Evolutionary conservation across 2,888 invertebrate genomes (phyloP), one percentile per base, ranked within the genome.

Genomic region (Formica aserva): DNA sequence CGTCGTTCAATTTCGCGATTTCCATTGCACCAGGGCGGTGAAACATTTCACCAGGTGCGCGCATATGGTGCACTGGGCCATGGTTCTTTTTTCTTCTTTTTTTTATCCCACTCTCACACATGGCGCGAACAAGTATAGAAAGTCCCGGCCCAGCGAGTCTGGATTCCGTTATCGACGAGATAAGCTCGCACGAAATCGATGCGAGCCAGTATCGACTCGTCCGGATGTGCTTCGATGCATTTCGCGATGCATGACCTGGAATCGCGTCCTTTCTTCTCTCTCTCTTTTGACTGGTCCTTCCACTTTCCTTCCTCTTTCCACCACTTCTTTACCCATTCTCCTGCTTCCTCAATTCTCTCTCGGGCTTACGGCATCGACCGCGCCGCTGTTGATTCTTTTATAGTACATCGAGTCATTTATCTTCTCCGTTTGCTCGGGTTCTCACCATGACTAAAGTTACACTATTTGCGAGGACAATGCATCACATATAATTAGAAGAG

Each of bases 111-210:
- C 38, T 62, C 18, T 35, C 22, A 57, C 57, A 35, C 52, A 71
- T 11, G 78, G 32, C 52, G 83, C 65, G 75, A 75, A 82, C 89
- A 74, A 72, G 71, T 62, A 57, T 63, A 57, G 60, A 57, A 82
- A 83, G 83, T 86, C 74, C 81, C 60, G 67, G 55, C 26, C 41
- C 75, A 67, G 45, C 75, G 35, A 67, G 66, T 48, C 41, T 83
- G 82, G 80, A 86, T 88, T 86, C 86, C 84, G 85, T 89, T 87
- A 89, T 87, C 86, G 89, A 88, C 77, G 69, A 74, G 60, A 81
- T 67, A 87, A 85, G 82, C 78, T 67, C 55, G 81, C 65, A 63
- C 77, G 87, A 86, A 90, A 90, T 89, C 90, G 90, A 90, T 90
- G 84, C 85, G 66, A 45, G 80, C 38, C 78, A 45, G 84, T 88